Evolutionary conservation across 1,140 invertebrate genomes (phyloP).

Genomic region (Pogonomyrmex californicus): DNA sequence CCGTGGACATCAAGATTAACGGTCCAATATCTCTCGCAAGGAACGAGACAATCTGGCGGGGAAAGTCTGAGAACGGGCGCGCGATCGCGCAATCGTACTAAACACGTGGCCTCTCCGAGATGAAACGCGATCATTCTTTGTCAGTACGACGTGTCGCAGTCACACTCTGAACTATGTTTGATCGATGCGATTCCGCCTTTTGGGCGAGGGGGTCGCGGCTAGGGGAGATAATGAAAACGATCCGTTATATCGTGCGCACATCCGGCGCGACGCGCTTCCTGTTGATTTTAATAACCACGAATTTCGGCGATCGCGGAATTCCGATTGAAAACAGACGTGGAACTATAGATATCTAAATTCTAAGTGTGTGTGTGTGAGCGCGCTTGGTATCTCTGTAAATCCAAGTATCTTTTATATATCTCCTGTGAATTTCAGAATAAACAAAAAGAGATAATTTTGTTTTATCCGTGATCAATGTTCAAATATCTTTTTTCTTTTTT

Average conservation of each 20-base stretch:
- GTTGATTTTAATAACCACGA: slow-evolving; percentile 42
- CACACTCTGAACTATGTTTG: slow-evolving; percentile 71
- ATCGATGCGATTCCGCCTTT: slow-evolving; percentile 75
- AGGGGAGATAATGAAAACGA: slow-evolving; percentile 76
- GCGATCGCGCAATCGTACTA: slow-evolving; percentile 51
- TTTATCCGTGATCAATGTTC: neutral
- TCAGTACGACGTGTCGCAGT: slow-evolving; percentile 80
- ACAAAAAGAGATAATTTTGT: neutral
- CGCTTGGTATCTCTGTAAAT: neutral
- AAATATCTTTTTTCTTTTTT: neutral
- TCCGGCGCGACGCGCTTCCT: slow-evolving; percentile 38
- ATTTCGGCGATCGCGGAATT: slow-evolving; percentile 9
- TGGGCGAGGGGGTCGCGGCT: slow-evolving; percentile 26
- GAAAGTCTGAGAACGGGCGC: slow-evolving; percentile 51
- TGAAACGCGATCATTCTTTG: slow-evolving; percentile 79
- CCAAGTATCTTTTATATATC: neutral
- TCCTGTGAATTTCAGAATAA: neutral
- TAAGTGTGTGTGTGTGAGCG: too few relatives aligned
- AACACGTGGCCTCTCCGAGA: slow-evolving; percentile 66
- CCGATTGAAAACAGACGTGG: neutral
- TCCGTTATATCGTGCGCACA: slow-evolving; percentile 72
- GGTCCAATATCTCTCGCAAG: slow-evolving; percentile 39
- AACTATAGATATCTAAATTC: neutral
- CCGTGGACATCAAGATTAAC: slow-evolving; percentile 40
- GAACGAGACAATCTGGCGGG: slow-evolving; percentile 30